Percentiles rank a stretch among this genome's conserved stretches.
phyloP scores from a whole-genome alignment of 2,888 invertebrate genomes.

The Synanthedon myopaeformis region DNA sequence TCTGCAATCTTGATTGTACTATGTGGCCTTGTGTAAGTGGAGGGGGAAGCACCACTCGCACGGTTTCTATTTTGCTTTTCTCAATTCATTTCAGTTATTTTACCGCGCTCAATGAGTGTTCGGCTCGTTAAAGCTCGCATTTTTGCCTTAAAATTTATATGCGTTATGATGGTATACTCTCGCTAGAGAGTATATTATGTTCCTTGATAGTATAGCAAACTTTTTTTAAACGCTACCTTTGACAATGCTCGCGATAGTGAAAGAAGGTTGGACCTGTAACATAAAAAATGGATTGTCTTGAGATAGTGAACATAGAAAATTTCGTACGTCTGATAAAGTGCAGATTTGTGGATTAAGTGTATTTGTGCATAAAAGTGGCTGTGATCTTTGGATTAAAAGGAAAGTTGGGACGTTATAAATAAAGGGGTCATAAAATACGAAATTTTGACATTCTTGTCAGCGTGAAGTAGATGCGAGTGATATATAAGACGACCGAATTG shows the following conservation, averaged over 20 bases:
- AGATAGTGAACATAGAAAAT: slow-evolving; percentile 16
- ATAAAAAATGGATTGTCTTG: not conserved
- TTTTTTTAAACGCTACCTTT: slow-evolving; percentile 22
- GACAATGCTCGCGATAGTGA: slow-evolving; percentile 25
- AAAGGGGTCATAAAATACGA: slow-evolving; percentile 25
- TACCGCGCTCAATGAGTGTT: slow-evolving; percentile 45
- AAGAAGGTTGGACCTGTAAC: slow-evolving; percentile 22
- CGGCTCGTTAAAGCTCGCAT: slow-evolving; percentile 45
- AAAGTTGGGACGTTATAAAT: slow-evolving; percentile 24
- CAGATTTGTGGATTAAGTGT: slow-evolving; percentile 21
- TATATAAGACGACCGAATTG: slow-evolving; percentile 8
- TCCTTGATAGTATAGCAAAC: no score
- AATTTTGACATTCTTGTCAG: slow-evolving; percentile 48
- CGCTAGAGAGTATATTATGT: no score
- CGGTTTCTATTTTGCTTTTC: slow-evolving; percentile 70
- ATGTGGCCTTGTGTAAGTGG: slow-evolving; percentile 62
- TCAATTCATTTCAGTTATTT: slow-evolving; percentile 54
- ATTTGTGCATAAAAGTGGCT: slow-evolving; percentile 32
- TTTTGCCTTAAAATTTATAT: slow-evolving; percentile 41
- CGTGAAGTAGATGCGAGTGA: slow-evolving; percentile 43
- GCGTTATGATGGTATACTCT: slow-evolving; percentile 18
- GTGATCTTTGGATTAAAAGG: slow-evolving; percentile 25
- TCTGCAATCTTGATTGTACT: slow-evolving; percentile 42
- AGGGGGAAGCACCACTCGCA: slow-evolving; percentile 57
- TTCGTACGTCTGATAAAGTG: slow-evolving; percentile 32